These are phyloP conservation scores for Cinara cedri DNA, from an alignment of 2,888 invertebrate species.

Conservation along the genomic window DNA sequence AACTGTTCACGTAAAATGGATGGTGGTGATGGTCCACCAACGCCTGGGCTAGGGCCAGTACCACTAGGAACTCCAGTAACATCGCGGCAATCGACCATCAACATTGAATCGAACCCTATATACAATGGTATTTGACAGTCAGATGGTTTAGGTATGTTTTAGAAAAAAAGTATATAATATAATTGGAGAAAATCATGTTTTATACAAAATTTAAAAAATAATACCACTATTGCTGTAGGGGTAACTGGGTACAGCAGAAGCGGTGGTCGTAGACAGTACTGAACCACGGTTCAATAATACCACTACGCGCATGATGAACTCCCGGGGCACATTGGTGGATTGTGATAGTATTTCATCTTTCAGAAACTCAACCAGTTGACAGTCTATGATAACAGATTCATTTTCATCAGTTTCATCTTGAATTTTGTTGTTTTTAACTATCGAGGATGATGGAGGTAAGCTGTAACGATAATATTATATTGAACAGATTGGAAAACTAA, in stretches of 20 bases:
- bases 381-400: conserved; percentile 80
- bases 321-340: conserved; percentile 77
- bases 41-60: not conserved
- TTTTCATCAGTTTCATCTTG: conserved; percentile 60
- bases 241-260: conserved; percentile 18
- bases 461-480: not conserved
- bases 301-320: conserved; percentile 83
- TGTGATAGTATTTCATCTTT: conserved; percentile 82
- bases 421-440: conserved; percentile 32
- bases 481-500: too few relatives aligned
- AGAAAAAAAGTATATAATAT: too few relatives aligned
- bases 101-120: conserved; percentile 29
- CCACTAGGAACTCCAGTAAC: not conserved
- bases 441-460: not conserved
- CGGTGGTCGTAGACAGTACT: conserved; percentile 75
- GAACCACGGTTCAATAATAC: conserved; percentile 84
- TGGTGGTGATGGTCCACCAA: not conserved
- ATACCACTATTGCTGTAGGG: conserved; percentile 12
- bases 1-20: conserved; percentile 82
- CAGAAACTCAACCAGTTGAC: conserved; percentile 80
- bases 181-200: too few relatives aligned
- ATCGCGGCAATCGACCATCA: conserved; percentile 35
- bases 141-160: too few relatives aligned
- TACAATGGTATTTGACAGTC: too few relatives aligned
- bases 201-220: too few relatives aligned